Percentiles rank a stretch among this genome's conserved stretches.
Conservation (phyloP, 37 sponge, comb jelly and placozoan genomes). For the Petrosia ficiformis region DNA sequence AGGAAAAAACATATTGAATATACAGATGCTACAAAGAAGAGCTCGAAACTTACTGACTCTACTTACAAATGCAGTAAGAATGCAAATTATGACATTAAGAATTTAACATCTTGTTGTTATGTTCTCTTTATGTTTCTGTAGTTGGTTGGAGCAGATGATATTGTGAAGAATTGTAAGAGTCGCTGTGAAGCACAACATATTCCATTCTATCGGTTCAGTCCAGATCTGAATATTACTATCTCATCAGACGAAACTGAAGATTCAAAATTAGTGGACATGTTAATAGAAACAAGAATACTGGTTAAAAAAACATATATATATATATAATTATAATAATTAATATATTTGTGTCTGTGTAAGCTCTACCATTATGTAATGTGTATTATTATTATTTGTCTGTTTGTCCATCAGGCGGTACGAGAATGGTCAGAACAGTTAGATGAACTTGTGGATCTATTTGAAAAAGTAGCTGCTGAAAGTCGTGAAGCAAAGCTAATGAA, state of each 20-base stretch:
- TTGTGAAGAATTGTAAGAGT: conserved; percentile 29
- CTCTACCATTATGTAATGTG: too few species aligned
- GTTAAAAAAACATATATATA: too few species aligned
- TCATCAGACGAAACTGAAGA: conserved; percentile 16
- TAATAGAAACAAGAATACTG: conserved; percentile 11
- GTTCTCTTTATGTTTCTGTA: conserved; percentile 11
- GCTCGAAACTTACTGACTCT: conserved; percentile 11
- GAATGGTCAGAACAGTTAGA: background rate
- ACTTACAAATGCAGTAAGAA: conserved; percentile 12
- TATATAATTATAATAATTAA: too few species aligned
- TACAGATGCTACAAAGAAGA: conserved; percentile 9
- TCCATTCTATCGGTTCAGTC: conserved; percentile 58
- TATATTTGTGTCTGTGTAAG: too few species aligned
- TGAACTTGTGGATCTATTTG: background rate
- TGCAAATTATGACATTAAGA: too few species aligned
- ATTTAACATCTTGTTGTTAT: too few species aligned
- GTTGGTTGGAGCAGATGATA: conserved; percentile 38
- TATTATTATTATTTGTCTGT: too few species aligned
- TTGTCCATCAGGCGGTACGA: too few species aligned
- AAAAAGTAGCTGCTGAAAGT: background rate
- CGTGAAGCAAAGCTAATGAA: background rate
- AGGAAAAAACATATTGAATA: conserved; percentile 32
- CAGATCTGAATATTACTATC: conserved; percentile 26
- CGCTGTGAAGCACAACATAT: conserved; percentile 48
- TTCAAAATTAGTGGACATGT: conserved; percentile 40